Base-by-base conservation (phyloP, 2,797 vertebrate genomes). In the Dicrostonyx torquatus region DNA sequence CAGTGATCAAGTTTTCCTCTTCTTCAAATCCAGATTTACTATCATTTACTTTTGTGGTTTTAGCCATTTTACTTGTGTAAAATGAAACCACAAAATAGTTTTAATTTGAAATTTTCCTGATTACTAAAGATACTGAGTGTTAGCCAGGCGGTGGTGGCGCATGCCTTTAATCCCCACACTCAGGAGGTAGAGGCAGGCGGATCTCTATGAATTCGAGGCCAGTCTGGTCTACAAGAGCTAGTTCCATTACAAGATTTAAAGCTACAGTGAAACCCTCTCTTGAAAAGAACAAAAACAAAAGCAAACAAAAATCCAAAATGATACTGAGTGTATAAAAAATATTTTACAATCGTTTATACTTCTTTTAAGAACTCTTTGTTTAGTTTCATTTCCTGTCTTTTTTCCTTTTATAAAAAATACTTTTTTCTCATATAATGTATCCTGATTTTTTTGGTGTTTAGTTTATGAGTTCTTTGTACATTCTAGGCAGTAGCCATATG, bases 101-200 rank as follows among this genome's bases (percentile, higher is more conserved):
- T 60, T 60, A 60, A 40, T 80, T 58, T 80, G 6, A 24, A 80
- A 17, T 80, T 80, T 58, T 40, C 55, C 53, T 40, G n/a, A 26
- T 77, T 12, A 13, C 55, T 60, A 80, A 60, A 26, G 6, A 53
- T 55, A 18, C 22, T 55, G 50, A 13, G 14, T 29, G 13, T n/a
- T 24, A 55, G 53, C 53, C 0, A 1, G 53, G 53, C 0, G 0
- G 53, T 55, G 0, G 17, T 55, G 53, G 53, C 53, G 0, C 53
- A 55, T 5, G 17, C 17, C 53, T 55, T 55, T 55, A 55, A 55
- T 18, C 5, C 17, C 53, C 18, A 5, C 53, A 55, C 53, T 55
- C 1, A 0, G 53, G 1, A 5, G 17, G 17, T 1, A 55, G 53
- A 55, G 18, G 17, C 53, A 55, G 53, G 1, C 0, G 43, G 53